phyloP scores from a whole-genome alignment of 2,888 invertebrate species.

The Biston betularia region DNA sequence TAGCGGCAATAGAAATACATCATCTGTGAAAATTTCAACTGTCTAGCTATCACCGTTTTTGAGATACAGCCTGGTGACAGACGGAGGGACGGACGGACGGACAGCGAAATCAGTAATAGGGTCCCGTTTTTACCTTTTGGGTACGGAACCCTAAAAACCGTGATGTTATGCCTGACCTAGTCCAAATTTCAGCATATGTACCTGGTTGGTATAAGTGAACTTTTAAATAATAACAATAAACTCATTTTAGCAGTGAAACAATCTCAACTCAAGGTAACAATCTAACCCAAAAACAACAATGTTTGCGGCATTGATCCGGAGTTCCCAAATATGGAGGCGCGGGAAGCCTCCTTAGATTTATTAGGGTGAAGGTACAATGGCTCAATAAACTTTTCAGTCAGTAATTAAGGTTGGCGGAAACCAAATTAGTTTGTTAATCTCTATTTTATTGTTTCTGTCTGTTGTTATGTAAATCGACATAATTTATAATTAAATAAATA shows the following conservation, averaged over 20 bases:
- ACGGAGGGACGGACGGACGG: too few relatives aligned
- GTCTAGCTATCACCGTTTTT: too few relatives aligned
- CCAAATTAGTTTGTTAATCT: not conserved
- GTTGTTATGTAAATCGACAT: too few relatives aligned
- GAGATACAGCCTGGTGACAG: too few relatives aligned
- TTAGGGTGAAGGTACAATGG: constrained; percentile 57
- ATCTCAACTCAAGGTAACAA: constrained; percentile 37
- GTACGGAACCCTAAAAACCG: too few relatives aligned
- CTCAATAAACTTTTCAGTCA: constrained; percentile 33
- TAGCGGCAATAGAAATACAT: too few relatives aligned
- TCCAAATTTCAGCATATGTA: not conserved
- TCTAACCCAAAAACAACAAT: constrained; percentile 55
- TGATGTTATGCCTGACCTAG: not conserved
- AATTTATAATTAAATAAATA: too few relatives aligned
- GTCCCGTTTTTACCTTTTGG: too few relatives aligned
- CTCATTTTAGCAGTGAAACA: constrained; percentile 11
- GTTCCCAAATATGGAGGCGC: constrained; percentile 61
- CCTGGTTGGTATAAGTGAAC: not conserved
- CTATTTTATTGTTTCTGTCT: not conserved
- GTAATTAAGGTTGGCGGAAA: constrained; percentile 4
- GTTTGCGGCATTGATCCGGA: constrained; percentile 47
- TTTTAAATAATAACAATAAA: not conserved
- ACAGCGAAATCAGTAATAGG: too few relatives aligned
- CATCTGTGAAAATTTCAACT: too few relatives aligned
- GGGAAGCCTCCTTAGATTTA: constrained; percentile 66